phyloP scores from a whole-genome alignment of 2,888 invertebrate species.

The Ceramica pisi region DNA sequence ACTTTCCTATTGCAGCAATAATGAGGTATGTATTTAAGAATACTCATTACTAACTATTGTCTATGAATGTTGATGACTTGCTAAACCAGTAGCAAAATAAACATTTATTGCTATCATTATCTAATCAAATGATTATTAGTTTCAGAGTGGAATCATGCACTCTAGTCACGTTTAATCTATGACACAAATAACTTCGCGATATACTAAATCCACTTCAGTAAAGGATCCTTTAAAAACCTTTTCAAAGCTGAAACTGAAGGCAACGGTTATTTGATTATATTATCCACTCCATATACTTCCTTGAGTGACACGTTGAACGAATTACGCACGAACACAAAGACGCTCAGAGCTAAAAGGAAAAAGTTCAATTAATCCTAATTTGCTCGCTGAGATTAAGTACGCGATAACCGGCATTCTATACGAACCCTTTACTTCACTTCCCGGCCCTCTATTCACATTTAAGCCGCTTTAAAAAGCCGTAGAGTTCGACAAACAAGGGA shows the following conservation, averaged over 20 bases:
- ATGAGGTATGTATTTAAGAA: conserved; percentile 41
- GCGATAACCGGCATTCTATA: conserved; percentile 86
- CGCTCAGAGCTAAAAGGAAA: conserved; percentile 84
- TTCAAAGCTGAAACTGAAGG: conserved; percentile 46
- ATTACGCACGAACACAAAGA: conserved; percentile 86
- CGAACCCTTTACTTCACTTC: conserved; percentile 87
- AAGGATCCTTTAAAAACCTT: conserved; percentile 36
- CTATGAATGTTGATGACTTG: conserved; percentile 56
- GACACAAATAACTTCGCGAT: conserved; percentile 56
- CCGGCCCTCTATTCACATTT: conserved; percentile 83
- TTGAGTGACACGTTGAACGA: conserved; percentile 82
- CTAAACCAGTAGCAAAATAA: conserved; percentile 71
- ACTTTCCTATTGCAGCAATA: conserved; percentile 32
- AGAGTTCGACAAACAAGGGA: conserved; percentile 88
- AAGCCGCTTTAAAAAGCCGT: conserved; percentile 88
- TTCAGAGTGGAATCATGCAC: conserved; percentile 63
- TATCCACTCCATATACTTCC: conserved; percentile 79
- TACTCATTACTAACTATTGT: conserved; percentile 53
- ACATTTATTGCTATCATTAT: conserved; percentile 66
- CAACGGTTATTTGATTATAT: conserved; percentile 55
- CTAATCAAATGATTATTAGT: conserved; percentile 75
- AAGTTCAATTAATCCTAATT: conserved; percentile 91
- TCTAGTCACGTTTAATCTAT: conserved; percentile 57
- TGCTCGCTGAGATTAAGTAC: conserved; percentile 88
- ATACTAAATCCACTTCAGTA: conserved; percentile 37